Conservation (phyloP, 1,140 invertebrate species). For the Acyrthosiphon pisum region DNA sequence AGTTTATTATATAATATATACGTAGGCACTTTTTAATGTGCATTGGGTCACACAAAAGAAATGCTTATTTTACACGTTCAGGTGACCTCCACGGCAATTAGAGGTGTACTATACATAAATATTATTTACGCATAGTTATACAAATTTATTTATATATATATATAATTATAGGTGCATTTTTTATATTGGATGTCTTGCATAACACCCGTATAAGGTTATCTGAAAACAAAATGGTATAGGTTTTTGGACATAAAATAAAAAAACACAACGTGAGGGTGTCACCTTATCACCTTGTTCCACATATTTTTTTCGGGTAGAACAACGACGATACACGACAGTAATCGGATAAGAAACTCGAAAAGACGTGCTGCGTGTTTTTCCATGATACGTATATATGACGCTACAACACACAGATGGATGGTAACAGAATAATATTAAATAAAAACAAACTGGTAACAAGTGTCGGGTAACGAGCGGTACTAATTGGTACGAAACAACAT, state of each 20-base stretch:
- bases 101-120: background rate
- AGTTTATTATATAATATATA: too few relatives aligned
- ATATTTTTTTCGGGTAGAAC: background rate
- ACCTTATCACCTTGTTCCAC: slow-evolving; percentile 27
- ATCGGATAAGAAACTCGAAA: slow-evolving; percentile 42
- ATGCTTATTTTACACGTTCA: slow-evolving; percentile 18
- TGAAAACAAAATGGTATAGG: background rate
- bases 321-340: background rate
- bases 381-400: background rate
- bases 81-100: slow-evolving; percentile 43
- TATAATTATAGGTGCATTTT: background rate
- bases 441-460: slow-evolving; percentile 39
- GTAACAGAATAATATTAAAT: background rate
- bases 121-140: background rate
- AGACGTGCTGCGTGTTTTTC: slow-evolving; percentile 19
- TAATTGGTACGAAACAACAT: slow-evolving; percentile 47
- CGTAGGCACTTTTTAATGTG: background rate
- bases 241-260: background rate
- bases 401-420: background rate
- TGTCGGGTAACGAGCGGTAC: slow-evolving; percentile 55
- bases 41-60: background rate
- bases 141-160: background rate
- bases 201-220: slow-evolving; percentile 52
- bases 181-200: background rate
- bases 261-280: background rate